These are phyloP conservation scores for Melanchra persicariae DNA, from an alignment of 2,888 invertebrate genomes.

Conservation along the genomic window DNA sequence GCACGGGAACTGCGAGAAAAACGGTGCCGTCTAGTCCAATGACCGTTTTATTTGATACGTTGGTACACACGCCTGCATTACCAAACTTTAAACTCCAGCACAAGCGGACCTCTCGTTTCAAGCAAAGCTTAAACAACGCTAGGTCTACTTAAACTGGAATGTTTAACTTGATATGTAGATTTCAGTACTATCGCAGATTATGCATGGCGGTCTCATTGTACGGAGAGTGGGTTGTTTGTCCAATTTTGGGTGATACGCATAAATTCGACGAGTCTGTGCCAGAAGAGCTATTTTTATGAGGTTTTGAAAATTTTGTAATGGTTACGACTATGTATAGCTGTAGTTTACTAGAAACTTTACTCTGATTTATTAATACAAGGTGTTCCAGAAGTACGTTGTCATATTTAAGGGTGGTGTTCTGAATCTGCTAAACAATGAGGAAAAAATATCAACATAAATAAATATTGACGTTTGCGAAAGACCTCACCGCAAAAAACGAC, in stretches of 20 bases:
- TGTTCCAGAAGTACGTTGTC: no score
- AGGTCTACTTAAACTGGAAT: background rate
- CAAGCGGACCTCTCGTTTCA: background rate
- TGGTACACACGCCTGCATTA: conserved; percentile 4
- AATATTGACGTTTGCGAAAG: no score
- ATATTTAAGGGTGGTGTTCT: no score
- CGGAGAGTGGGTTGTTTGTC: conserved; percentile 3
- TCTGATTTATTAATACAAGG: no score
- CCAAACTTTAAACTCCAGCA: background rate
- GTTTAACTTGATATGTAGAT: background rate
- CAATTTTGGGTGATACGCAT: conserved; percentile 23
- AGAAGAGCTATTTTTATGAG: background rate
- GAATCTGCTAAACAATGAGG: no score
- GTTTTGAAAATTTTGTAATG: no score
- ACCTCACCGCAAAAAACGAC: no score
- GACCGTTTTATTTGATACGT: conserved; percentile 51
- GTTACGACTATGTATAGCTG: no score
- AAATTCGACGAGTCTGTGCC: conserved; percentile 5
- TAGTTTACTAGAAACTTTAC: no score
- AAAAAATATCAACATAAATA: no score
- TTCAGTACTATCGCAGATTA: conserved; percentile 12
- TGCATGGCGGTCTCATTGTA: conserved; percentile 19
- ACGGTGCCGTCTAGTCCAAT: conserved; percentile 40
- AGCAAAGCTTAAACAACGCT: background rate
- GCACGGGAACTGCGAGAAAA: conserved; percentile 42